A percentile compares a stretch with the other conserved stretches of the same genome.
Conservation (phyloP, 2,888 invertebrate genomes). For the Ormyrus thymus region DNA sequence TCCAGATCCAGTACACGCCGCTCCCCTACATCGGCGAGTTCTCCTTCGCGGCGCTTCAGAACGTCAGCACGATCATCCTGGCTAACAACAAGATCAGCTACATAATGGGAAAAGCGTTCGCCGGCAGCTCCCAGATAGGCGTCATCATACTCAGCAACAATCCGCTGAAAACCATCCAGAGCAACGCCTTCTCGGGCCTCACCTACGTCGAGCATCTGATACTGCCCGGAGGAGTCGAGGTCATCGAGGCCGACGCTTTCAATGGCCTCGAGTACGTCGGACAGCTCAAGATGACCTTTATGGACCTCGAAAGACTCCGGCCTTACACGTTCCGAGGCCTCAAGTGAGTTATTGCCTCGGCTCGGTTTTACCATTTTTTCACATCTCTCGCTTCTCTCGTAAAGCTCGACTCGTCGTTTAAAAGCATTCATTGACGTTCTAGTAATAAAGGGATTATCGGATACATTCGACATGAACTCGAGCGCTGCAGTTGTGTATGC, state of each 20-base stretch:
- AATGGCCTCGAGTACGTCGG: slow-evolving; percentile 89
- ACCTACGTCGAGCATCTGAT: slow-evolving; percentile 89
- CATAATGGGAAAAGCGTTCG: slow-evolving; percentile 87
- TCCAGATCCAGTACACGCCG: slow-evolving; percentile 91
- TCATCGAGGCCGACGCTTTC: slow-evolving; percentile 88
- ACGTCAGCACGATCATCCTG: slow-evolving; percentile 83
- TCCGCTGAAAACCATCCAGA: slow-evolving; percentile 86
- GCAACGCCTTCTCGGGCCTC: slow-evolving; percentile 89
- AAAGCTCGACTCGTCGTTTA: too few species aligned
- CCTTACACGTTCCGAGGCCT: slow-evolving; percentile 87
- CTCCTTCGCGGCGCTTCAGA: slow-evolving; percentile 89
- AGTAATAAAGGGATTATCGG: too few species aligned
- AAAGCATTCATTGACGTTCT: too few species aligned
- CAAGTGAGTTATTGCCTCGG: slow-evolving; percentile 63
- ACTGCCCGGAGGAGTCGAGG: slow-evolving; percentile 86
- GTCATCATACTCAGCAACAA: slow-evolving; percentile 90
- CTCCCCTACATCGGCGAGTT: slow-evolving; percentile 87
- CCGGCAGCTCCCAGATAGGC: slow-evolving; percentile 89
- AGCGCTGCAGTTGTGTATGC: too few species aligned
- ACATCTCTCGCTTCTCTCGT: too few species aligned
- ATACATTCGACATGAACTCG: too few species aligned
- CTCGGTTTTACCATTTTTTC: too few species aligned
- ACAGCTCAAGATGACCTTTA: slow-evolving; percentile 86
- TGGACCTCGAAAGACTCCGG: slow-evolving; percentile 85
- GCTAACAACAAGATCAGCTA: slow-evolving; percentile 84